A percentile compares a stretch with the other conserved stretches of the same genome.
phyloP scores from a whole-genome alignment of 2,113 vertebrate genomes.

The Scomber japonicus region DNA sequence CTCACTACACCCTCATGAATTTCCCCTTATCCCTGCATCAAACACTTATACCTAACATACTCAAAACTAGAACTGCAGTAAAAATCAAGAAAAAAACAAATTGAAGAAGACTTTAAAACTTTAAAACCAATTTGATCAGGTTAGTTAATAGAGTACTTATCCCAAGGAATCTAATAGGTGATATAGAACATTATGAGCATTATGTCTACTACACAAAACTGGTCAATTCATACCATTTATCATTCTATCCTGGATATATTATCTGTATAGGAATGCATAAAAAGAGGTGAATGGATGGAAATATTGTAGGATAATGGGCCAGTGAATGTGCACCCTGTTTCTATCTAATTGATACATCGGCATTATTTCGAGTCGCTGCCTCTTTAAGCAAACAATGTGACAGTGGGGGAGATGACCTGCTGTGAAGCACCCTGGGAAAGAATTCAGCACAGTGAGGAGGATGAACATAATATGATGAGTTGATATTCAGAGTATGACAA shows the following conservation, averaged over 20 bases:
- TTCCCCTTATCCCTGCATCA: no score
- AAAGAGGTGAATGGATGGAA: background rate
- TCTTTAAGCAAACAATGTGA: slow-evolving; percentile 57
- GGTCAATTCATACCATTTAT: background rate
- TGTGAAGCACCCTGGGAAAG: slow-evolving; percentile 56
- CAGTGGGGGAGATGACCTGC: slow-evolving; percentile 37
- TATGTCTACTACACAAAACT: background rate
- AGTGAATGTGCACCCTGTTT: slow-evolving; percentile 37
- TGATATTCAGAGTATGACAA: slow-evolving; percentile 60
- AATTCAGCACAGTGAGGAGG: slow-evolving; percentile 51
- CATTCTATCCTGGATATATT: background rate
- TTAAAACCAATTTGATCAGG: background rate
- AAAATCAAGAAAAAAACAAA: background rate
- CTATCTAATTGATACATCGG: slow-evolving; percentile 59
- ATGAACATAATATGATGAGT: slow-evolving; percentile 56
- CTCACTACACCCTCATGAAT: background rate
- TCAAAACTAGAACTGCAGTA: background rate
- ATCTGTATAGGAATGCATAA: background rate
- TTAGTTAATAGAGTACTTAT: background rate
- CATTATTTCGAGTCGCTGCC: slow-evolving; percentile 56
- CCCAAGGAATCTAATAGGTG: background rate
- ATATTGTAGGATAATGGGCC: slow-evolving; percentile 31
- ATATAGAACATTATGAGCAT: background rate
- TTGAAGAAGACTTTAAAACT: background rate
- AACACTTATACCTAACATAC: background rate